phyloP scores from a whole-genome alignment of 2,888 invertebrate genomes.

The Amphipoea oculea region DNA sequence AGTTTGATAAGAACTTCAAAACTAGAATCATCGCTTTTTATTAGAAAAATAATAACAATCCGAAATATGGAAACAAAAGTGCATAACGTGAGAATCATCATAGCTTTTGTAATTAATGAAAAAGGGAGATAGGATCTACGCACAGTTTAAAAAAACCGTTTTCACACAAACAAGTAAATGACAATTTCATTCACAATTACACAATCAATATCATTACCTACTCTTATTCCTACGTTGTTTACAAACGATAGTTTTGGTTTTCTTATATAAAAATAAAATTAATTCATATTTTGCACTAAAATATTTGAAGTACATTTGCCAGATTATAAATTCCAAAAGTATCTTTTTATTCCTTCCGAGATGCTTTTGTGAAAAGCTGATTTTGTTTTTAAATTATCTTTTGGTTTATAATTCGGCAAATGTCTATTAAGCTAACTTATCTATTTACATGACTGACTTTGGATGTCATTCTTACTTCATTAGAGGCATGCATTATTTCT shows the following conservation, averaged over 20 bases:
- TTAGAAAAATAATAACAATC: constrained; percentile 50
- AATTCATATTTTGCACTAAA: constrained; percentile 69
- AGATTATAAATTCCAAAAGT: constrained; percentile 26
- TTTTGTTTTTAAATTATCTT: not conserved
- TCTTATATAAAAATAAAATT: constrained; percentile 80
- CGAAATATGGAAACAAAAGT: constrained; percentile 15
- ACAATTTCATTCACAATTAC: constrained; percentile 44
- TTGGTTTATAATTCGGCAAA: constrained; percentile 50
- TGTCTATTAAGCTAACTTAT: constrained; percentile 60
- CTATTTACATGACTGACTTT: constrained; percentile 83
- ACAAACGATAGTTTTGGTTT: constrained; percentile 78
- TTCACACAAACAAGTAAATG: constrained; percentile 38
- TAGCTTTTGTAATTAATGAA: not conserved
- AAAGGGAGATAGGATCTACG: not conserved
- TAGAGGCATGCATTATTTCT: constrained; percentile 31
- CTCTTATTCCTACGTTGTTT: constrained; percentile 51
- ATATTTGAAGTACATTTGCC: constrained; percentile 54
- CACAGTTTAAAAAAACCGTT: constrained; percentile 13
- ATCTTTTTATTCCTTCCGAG: not conserved
- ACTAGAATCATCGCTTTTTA: constrained; percentile 33
- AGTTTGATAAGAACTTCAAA: constrained; percentile 51
- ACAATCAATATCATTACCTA: constrained; percentile 51
- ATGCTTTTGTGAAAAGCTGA: not conserved
- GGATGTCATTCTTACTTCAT: constrained; percentile 61
- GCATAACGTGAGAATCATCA: constrained; percentile 10